phyloP scores from a whole-genome alignment of 1,140 invertebrate species.

The Diorhabda elongata region DNA sequence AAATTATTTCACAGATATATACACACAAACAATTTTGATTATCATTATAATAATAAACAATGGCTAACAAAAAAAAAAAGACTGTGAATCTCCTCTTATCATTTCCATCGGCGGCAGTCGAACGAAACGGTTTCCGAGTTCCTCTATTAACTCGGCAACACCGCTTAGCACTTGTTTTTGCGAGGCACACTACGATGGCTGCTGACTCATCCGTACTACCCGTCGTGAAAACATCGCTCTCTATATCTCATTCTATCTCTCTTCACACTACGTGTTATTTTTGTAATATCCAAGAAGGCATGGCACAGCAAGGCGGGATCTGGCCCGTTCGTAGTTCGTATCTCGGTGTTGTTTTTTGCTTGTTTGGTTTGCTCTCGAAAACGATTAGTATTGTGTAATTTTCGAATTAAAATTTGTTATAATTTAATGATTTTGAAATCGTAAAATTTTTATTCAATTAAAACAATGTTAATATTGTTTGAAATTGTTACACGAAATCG shows the following conservation, averaged over 20 bases:
- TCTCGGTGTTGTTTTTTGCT: no score
- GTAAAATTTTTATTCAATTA: no score
- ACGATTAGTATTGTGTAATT: no score
- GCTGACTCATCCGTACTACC: constrained; percentile 33
- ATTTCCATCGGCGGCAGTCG: background rate
- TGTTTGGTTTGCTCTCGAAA: no score
- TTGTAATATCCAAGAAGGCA: constrained; percentile 10
- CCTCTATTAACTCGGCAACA: constrained; percentile 7
- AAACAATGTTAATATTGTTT: no score
- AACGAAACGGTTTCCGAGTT: constrained; percentile 8
- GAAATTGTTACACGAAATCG: no score
- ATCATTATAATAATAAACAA: background rate
- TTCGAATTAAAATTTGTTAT: no score
- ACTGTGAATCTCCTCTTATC: background rate
- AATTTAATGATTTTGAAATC: no score
- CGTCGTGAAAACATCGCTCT: constrained; percentile 27
- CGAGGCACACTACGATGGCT: constrained; percentile 19
- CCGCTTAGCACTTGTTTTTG: constrained; percentile 23
- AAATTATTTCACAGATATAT: no score
- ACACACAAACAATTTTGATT: background rate
- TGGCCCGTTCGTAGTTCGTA: background rate
- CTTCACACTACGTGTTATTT: constrained; percentile 18
- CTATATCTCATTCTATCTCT: no score
- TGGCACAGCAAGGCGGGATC: constrained; percentile 3
- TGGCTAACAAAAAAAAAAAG: background rate